Percentiles rank a stretch among this genome's conserved stretches.
These are phyloP conservation scores for Caenorhabditis elegans DNA, from an alignment of 1,140 invertebrate species.

Conservation along the genomic window WBcel235 BX284603.4:11903001-11903500, in stretches of 20 bases:
- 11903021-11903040: constrained; percentile 66
- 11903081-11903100: constrained; percentile 58
- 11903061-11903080: constrained; percentile 62
- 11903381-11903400: too few relatives aligned
- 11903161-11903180: constrained; percentile 68
- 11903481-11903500: too few relatives aligned
- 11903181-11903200: constrained; percentile 56
- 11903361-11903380: too few relatives aligned
- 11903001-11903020: constrained; percentile 65
- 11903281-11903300: too few relatives aligned
- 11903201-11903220: constrained; percentile 60
- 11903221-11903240: constrained; percentile 66
- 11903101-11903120: constrained; percentile 65
- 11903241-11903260: constrained; percentile 68
- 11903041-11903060: constrained; percentile 67
- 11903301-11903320: too few relatives aligned
- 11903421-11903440: too few relatives aligned
- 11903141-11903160: constrained; percentile 70
- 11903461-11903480: too few relatives aligned
- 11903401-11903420: too few relatives aligned
- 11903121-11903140: constrained; percentile 65
- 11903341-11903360: too few relatives aligned
- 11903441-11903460: too few relatives aligned
- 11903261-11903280: constrained; percentile 67
- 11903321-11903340: too few relatives aligned